Evolutionary conservation across 2,797 vertebrate species (phyloP), one percentile per base, ranked within the genome.

Genomic region (Lepidocolaptes lacrymiger): DNA sequence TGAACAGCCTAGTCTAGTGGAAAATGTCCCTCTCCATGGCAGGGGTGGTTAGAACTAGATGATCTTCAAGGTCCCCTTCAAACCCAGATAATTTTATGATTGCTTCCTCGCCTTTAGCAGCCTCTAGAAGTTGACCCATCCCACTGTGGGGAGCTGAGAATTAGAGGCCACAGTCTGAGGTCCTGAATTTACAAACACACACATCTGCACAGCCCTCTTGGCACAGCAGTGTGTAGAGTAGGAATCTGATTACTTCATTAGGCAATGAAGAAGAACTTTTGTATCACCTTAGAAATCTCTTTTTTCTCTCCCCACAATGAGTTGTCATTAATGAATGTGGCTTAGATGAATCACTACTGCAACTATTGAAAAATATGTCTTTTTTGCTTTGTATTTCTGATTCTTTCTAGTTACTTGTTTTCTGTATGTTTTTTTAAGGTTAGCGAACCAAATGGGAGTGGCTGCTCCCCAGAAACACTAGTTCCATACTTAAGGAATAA

Each of bases 331-430:
- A 48, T 52, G 20, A 74, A 69, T 36, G 2, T 51, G 24, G 10
- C 5, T 73, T 87, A 44, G 22, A 34, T 69, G n/a, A 63, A 69
- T 78, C 32, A 51, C 28, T 44, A 39, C 7, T 46, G 43, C 79
- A 82, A 79, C 43, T 28, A 36, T 13, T 3, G 21, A 8, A 16
- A 39, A 64, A 19, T 3, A 6, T 1, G 1, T 5, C 1, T 51
- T 43, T 68, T 51, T 76, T 76, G 8, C 21, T 86, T 74, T 51
- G 7, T 78, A 30, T 66, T 76, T 91, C 24, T 44, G 12, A 71
- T 85, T 94, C 14, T 81, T 73, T 73, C 14, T 6, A n/a, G 14
- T 58, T 58, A 36, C 6, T 84, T 72, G 10, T 63, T 91, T 88
- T 18, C 11, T 69, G 10, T 41, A 1, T 55, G 17, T 37, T 92